Evolutionary conservation across 1,140 invertebrate genomes (phyloP), one percentile per base, ranked within the genome.

Genomic region (Pogonomyrmex californicus): DNA sequence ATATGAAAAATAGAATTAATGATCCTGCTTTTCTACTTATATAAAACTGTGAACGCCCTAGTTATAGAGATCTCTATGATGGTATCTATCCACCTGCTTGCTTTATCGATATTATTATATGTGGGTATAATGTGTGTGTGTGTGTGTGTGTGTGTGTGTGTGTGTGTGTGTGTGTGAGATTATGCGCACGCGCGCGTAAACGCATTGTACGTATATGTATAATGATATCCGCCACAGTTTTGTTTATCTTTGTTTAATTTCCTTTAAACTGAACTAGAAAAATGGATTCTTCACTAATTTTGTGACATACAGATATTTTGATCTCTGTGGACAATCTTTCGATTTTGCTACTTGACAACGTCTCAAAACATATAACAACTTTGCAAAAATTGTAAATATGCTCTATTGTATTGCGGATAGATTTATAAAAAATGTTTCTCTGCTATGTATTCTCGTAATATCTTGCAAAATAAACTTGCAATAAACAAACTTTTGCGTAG

Each of bases 1-100:
- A 90, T 79, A 91, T 86, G 65, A 79, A 75, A 89, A 89, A 63
- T 75, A 87, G 82, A 78, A 79, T 86, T 89, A 77, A 47, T 82
- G 41, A n/a, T 68, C 23, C 12, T 81, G 77, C 36, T 81, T 90
- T 75, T 92, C 83, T 90, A 77, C 88, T 88, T 85, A 79, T 83
- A 83, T n/a, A 73, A 86, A 78, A 78, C 44, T 30, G 23, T 23
- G 58, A 65, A 47, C 78, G 47, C 1, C 60, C 87, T 82, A 89
- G 12, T 56, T 56, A 51, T 54, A 75, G 73, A 68, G 38, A 87
- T 17, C 62, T 30, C 4, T 85, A 58, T 9, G 44, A 63, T 4
- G n/a, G 36, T 41, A 68, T 51, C 75, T 47, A 77, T 78, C 49
- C 23, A 60, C 23, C 41, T 82, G 41, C 68, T 54, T 73, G 33